Conservation (phyloP, 1,140 invertebrate genomes). For the Trissolcus basalis region DNA sequence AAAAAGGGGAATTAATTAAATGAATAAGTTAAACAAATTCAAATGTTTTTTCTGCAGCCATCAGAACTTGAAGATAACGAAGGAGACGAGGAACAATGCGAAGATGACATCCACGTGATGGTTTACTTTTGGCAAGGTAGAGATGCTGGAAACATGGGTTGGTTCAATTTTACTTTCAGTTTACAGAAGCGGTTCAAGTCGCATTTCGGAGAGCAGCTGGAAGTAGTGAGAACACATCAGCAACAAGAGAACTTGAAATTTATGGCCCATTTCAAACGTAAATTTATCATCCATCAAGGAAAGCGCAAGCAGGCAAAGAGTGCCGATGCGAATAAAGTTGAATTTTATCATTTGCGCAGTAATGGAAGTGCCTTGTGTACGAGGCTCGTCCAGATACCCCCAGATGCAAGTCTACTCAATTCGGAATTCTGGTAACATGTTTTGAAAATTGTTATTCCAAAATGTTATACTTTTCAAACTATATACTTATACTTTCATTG, state of each 20-base stretch:
- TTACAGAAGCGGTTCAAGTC: conserved; percentile 98
- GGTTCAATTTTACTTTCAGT: conserved; percentile 99
- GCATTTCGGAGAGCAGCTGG: conserved; percentile 95
- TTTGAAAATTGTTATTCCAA: neutral
- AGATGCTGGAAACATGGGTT: conserved; percentile 98
- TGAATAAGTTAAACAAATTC: conserved; percentile 4
- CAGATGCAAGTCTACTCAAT: conserved; percentile 87
- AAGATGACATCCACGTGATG: conserved; percentile 95
- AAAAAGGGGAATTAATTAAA: too few relatives aligned
- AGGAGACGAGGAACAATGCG: conserved; percentile 81
- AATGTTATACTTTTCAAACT: too few relatives aligned
- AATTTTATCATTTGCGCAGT: conserved; percentile 96
- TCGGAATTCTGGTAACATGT: conserved; percentile 86
- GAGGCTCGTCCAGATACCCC: conserved; percentile 91
- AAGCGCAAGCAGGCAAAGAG: conserved; percentile 83
- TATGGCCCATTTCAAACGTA: conserved; percentile 96
- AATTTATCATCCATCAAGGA: conserved; percentile 95
- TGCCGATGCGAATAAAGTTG: conserved; percentile 81
- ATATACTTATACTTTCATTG: too few relatives aligned
- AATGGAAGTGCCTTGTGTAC: conserved; percentile 97
- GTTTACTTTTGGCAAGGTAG: conserved; percentile 99
- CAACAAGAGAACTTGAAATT: conserved; percentile 99
- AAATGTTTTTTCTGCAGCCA: conserved; percentile 60
- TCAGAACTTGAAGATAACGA: conserved; percentile 81
- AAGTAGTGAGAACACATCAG: conserved; percentile 97